Evolutionary conservation across 1,140 invertebrate genomes (phyloP).

Genomic region (Pachyrhynchus sulphureomaculatus): DNA sequence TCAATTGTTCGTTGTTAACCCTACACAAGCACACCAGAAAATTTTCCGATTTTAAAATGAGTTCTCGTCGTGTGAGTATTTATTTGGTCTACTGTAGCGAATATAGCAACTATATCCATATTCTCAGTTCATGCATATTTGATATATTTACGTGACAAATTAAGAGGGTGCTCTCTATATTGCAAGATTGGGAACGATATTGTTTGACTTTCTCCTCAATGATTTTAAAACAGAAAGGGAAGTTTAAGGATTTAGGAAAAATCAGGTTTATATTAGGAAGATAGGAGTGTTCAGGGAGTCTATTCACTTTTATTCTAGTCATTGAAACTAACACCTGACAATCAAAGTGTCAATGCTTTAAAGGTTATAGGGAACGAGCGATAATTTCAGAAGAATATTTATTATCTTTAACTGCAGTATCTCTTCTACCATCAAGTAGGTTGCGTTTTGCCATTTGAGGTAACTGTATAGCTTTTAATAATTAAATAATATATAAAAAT

Average conservation of each 20-base stretch:
- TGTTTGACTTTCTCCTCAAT: constrained; percentile 39
- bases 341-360: too few relatives aligned
- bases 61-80: constrained; percentile 15
- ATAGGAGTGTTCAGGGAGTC: too few relatives aligned
- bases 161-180: constrained; percentile 36
- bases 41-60: not conserved
- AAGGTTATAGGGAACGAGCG: too few relatives aligned
- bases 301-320: too few relatives aligned
- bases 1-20: constrained; percentile 52
- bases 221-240: constrained; percentile 16
- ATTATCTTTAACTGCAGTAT: too few relatives aligned
- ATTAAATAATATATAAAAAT: too few relatives aligned
- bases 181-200: constrained; percentile 42
- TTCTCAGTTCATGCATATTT: constrained; percentile 49
- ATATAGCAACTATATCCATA: constrained; percentile 44
- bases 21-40: constrained; percentile 41
- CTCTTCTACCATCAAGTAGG: too few relatives aligned
- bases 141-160: constrained; percentile 52
- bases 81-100: constrained; percentile 33
- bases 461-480: too few relatives aligned
- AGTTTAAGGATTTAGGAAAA: constrained; percentile 1
- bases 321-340: too few relatives aligned
- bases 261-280: too few relatives aligned
- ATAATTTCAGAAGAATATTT: too few relatives aligned
- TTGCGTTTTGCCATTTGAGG: too few relatives aligned